Base-by-base conservation (phyloP, 2,113 vertebrate genomes). In the Anas platyrhynchos region DNA sequence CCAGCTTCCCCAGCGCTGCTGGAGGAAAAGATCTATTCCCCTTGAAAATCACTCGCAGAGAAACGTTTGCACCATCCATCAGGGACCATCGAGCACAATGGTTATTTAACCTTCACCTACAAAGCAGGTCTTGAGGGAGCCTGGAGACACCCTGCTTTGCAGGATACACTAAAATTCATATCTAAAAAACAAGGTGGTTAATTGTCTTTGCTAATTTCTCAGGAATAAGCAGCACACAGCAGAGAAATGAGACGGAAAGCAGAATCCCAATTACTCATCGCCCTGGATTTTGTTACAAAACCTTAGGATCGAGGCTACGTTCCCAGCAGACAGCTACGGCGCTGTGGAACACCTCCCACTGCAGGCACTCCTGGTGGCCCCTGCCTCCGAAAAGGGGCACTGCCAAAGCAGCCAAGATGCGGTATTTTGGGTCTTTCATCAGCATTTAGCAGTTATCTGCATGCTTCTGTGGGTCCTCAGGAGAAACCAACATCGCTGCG, bases 261-360 rank as follows among this genome's bases (percentile, higher is more conserved):
- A n/a, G 38, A 68, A 93, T 27, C 67, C 22, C 25, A 76, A 38
- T 61, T 79, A 91, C 71, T 94, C 71, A 76, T 85, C 5, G 1
- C 14, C 38, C 59, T 83, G 78, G 71, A 61, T 79, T 91, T 83
- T 52, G 50, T 79, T 72, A 66, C 48, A 75, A 92, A 95, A 68
- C 50, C 52, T 54, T 75, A 67, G 2, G 67, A 87, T 46, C 50
- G 44, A 87, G 54, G 16, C 63, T 76, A 32, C 32, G 26, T 65
- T n/a, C 81, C 29, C 14, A 62, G 72, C n/a, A 86, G 44, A 80
- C 31, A n/a, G 34, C n/a, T 5, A 52, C 32, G 61, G 69, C 10
- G 0, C 2, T 27, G 65, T 3, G 82, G 69, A 82, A 85, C 83
- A 84, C 66, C 74, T 92, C 84, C 86, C 44, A 65, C 65, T 17